Evolutionary conservation across 1,140 invertebrate species (phyloP).

Genomic region (Psilanteris sp.): DNA sequence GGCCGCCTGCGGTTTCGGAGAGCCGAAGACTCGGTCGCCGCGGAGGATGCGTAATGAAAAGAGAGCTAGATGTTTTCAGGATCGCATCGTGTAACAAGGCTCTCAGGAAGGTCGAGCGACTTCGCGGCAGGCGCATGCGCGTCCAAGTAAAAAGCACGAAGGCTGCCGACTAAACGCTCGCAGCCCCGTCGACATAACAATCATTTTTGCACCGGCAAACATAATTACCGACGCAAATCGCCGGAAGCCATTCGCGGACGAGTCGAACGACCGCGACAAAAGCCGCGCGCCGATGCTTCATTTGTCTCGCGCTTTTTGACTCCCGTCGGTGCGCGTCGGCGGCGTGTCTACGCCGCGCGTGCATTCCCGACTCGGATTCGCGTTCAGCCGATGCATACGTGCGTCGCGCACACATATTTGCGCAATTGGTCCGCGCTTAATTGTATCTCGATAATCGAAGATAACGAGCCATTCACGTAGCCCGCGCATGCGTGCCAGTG

Average conservation of each 20-base stretch:
- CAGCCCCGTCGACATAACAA: slow-evolving; percentile 53
- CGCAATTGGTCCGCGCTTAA: no score
- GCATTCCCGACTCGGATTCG: no score
- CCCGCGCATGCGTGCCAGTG: slow-evolving; percentile 52
- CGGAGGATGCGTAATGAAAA: slow-evolving; percentile 57
- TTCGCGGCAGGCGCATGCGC: slow-evolving; percentile 65
- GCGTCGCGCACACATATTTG: no score
- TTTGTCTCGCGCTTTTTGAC: no score
- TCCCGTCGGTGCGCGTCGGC: no score
- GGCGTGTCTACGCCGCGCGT: no score
- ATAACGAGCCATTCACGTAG: slow-evolving; percentile 47
- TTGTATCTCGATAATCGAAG: slow-evolving; percentile 13
- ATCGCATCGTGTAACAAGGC: slow-evolving; percentile 71
- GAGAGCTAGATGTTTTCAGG: slow-evolving; percentile 70
- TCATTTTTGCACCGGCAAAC: slow-evolving; percentile 49
- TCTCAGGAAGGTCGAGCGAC: slow-evolving; percentile 74
- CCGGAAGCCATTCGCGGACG: slow-evolving; percentile 38
- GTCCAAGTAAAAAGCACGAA: slow-evolving; percentile 57
- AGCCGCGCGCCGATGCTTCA: no score
- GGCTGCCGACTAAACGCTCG: slow-evolving; percentile 58
- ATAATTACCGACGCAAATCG: slow-evolving; percentile 49
- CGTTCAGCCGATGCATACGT: no score
- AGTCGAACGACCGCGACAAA: no score
- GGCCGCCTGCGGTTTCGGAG: no score
- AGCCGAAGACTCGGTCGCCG: slow-evolving; percentile 45